Evolutionary conservation across 2,797 vertebrate species (phyloP), one percentile per base, ranked within the genome.

Genomic region (Coregonus suidteri): DNA sequence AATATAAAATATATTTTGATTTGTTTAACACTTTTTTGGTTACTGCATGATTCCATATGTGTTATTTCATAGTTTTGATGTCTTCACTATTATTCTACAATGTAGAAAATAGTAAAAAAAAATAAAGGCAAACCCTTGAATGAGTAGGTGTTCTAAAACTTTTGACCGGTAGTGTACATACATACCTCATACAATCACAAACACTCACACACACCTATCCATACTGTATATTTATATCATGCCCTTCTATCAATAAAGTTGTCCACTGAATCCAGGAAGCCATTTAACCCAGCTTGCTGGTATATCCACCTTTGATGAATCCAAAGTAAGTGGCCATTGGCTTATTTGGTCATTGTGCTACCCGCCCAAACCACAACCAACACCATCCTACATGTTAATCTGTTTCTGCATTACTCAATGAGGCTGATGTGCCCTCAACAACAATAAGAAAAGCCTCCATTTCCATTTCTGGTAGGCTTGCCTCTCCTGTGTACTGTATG

Each of bases 271-370:
- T 31, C 14, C 25, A 16, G 52, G 71, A 31, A 25, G 71, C 15
- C 52, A 56, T 52, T 67, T 67, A 67, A 35, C 65, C 65, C 30
- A 67, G 65, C 65, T 16, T 31, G 14, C 5, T 15, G 31, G 65
- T 70, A 77, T 54, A 80, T 70, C 71, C 73, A 83, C 65, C 30
- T 41, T 20, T 51, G 15, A 67, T 30, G 69, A 53, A 69, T 41
- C 54, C 71, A 68, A 20, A 51, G 20, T 9, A 25, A 25, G 59
- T 62, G 59, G n/a, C 20, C 20, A 7, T 25, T 0, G 59, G 35
- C 2, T 47, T n/a, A 9, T 47, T 14, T 20, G 47, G 41, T 67
- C 30, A 67, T 7, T 13, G 9, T 14, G 65, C 30, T 30, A 13
- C 30, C 4, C 62, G 1, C 62, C 18, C 6, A 14, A 15, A 4